These are phyloP conservation scores for Pseudotriccus pelzelni DNA, from an alignment of 2,797 vertebrate genomes.

Conservation along the genomic window DNA sequence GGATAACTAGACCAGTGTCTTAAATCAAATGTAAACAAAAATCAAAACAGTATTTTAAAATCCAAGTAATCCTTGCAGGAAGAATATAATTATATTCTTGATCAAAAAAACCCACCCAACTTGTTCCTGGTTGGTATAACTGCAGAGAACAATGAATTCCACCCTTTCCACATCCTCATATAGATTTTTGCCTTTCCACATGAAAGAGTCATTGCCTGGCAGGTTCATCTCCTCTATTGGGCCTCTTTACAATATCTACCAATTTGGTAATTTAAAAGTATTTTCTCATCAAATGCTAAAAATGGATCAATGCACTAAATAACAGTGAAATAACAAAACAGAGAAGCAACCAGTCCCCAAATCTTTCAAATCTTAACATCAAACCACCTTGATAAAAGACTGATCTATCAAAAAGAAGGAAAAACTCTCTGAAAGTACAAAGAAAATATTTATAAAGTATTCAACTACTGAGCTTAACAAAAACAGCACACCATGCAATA, in stretches of 20 bases:
- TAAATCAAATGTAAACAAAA: neutral
- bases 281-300: neutral
- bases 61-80: neutral
- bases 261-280: neutral
- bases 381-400: neutral
- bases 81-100: neutral
- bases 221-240: neutral
- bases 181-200: neutral
- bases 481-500: neutral
- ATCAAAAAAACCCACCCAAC: neutral
- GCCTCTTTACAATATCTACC: neutral
- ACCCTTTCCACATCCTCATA: neutral
- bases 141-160: neutral
- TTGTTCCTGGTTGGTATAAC: neutral
- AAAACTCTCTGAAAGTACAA: neutral
- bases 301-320: neutral
- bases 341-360: neutral
- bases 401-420: neutral
- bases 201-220: neutral
- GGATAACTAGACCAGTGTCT: neutral
- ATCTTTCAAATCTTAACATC: neutral
- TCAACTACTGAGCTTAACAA: neutral
- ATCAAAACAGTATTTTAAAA: neutral
- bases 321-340: neutral
- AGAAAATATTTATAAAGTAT: constrained; percentile 37